A percentile compares a stretch with the other conserved stretches of the same genome.
Conservation (phyloP, 2,888 invertebrate genomes). For the Panorpa germanica region DNA sequence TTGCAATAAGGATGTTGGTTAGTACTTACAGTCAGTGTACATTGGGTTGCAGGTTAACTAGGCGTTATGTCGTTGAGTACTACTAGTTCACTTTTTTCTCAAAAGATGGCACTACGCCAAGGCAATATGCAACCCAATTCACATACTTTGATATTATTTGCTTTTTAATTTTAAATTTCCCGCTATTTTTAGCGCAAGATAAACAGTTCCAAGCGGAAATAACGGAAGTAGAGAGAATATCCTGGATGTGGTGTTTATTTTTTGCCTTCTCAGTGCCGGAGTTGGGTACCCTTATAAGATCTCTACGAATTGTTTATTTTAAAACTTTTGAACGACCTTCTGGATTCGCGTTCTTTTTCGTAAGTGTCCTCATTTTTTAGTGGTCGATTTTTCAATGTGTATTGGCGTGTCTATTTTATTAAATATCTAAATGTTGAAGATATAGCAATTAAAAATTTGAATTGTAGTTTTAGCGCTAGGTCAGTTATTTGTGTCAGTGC, state of each 20-base stretch:
- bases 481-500: no score
- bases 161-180: not conserved
- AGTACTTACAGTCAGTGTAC: slow-evolving; percentile 10
- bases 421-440: not conserved
- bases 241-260: slow-evolving; percentile 66
- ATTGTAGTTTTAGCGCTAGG: no score
- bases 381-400: no score
- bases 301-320: slow-evolving; percentile 51
- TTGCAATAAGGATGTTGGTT: slow-evolving; percentile 34
- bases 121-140: slow-evolving; percentile 19
- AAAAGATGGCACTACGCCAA: slow-evolving; percentile 17
- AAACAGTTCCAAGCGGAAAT: slow-evolving; percentile 39
- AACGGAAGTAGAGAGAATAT: slow-evolving; percentile 41
- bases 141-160: slow-evolving; percentile 3
- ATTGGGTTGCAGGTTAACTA: slow-evolving; percentile 1
- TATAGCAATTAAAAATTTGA: not conserved
- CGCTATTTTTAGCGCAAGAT: slow-evolving; percentile 29
- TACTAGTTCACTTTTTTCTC: slow-evolving; percentile 10
- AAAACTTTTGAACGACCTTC: no score
- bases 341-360: no score
- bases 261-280: slow-evolving; percentile 64
- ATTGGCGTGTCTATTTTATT: slow-evolving; percentile 26
- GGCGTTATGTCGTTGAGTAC: no score
- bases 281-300: slow-evolving; percentile 47
- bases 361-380: no score